Conservation (phyloP, 2,113 vertebrate species). For the Mus pahari region DNA sequence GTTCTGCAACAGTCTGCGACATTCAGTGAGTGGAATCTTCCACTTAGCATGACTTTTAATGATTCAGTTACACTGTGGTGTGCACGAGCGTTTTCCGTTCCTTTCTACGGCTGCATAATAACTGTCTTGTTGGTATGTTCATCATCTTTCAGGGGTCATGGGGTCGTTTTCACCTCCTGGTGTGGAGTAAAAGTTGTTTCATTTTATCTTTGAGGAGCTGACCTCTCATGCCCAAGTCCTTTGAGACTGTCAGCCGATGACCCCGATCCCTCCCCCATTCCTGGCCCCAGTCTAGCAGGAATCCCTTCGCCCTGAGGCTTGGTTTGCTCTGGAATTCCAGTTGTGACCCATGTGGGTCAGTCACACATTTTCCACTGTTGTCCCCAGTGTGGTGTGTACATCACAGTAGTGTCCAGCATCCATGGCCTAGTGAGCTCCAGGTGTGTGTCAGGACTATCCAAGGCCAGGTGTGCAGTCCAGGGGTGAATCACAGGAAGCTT, state of each 20-base stretch:
- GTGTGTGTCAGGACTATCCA: background rate
- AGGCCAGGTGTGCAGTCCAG: background rate
- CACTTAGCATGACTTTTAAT: background rate
- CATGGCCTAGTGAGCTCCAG: too few species aligned
- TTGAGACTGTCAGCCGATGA: too few species aligned
- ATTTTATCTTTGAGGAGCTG: background rate
- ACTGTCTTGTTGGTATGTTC: background rate
- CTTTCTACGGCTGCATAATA: accelerated
- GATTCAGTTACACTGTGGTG: too few species aligned
- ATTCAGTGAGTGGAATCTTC: background rate
- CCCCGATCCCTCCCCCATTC: accelerated
- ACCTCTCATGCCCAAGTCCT: background rate
- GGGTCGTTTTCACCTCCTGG: accelerated
- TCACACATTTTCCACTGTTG: background rate
- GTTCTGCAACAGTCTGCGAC: accelerated
- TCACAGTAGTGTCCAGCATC: background rate
- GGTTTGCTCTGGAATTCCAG: background rate
- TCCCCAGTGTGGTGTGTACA: background rate
- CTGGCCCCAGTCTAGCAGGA: background rate
- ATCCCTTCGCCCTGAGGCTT: background rate
- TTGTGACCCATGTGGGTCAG: background rate
- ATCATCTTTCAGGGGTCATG: accelerated
- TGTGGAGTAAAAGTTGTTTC: background rate
- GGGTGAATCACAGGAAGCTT: background rate
- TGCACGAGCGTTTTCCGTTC: background rate